Conservation (phyloP, 2,113 vertebrate genomes). For the Holacanthus passer region DNA sequence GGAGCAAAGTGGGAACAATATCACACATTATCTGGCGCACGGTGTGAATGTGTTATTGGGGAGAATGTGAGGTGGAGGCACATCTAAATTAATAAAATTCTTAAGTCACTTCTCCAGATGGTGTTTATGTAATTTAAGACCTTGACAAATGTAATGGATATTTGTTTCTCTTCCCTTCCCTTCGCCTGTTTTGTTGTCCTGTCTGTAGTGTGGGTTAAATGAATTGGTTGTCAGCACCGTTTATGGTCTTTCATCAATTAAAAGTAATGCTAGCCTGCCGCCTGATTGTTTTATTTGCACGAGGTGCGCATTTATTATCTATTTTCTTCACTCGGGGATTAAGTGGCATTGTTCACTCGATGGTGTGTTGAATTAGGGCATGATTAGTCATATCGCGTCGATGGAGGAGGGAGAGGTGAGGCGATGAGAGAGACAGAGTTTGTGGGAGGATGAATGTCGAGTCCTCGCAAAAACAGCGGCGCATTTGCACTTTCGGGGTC, state of each 20-base stretch:
- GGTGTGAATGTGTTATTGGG: not conserved
- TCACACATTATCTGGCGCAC: conserved; percentile 7
- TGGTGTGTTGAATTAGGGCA: conserved; percentile 32
- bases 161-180: conserved; percentile 52
- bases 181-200: conserved; percentile 44
- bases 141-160: conserved; percentile 63
- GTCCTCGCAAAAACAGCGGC: not conserved
- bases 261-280: conserved; percentile 46
- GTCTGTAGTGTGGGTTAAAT: conserved; percentile 66
- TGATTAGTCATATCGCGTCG: conserved; percentile 56
- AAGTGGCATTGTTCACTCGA: conserved; percentile 39
- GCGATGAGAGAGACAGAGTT: conserved; percentile 6
- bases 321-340: conserved; percentile 34
- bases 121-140: conserved; percentile 80
- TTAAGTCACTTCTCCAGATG: conserved; percentile 76
- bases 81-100: conserved; percentile 71
- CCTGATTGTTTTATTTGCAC: conserved; percentile 69
- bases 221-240: conserved; percentile 67
- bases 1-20: conserved; percentile 46
- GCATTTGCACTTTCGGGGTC: conserved; percentile 25
- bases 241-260: conserved; percentile 79
- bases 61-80: conserved; percentile 27
- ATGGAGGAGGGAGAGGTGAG: conserved; percentile 1
- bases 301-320: conserved; percentile 60
- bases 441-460: conserved; percentile 23